phyloP scores from a whole-genome alignment of 2,797 vertebrate species.

The Miichthys miiuy region DNA sequence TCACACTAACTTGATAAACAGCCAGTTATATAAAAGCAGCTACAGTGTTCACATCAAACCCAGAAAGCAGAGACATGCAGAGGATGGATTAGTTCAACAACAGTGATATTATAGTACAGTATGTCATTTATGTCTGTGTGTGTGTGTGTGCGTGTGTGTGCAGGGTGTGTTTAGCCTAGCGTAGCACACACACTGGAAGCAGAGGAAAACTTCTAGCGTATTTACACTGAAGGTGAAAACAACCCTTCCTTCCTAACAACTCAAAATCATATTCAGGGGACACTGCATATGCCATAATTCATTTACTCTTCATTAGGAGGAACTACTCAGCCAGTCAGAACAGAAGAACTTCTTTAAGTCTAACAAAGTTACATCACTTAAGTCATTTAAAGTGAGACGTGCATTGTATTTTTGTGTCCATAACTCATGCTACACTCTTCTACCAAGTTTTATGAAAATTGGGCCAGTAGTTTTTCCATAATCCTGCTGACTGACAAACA shows the following conservation, averaged over 20 bases:
- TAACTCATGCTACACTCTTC: too few species aligned
- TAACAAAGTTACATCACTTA: neutral
- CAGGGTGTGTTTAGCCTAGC: neutral
- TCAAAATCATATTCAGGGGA: neutral
- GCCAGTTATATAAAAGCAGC: neutral
- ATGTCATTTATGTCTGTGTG: too few species aligned
- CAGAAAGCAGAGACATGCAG: neutral
- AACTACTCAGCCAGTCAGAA: neutral
- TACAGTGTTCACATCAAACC: neutral
- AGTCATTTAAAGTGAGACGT: neutral
- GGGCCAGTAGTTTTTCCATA: too few species aligned
- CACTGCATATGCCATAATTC: neutral
- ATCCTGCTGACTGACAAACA: too few species aligned
- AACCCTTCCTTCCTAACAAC: too few species aligned
- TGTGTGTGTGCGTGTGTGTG: too few species aligned
- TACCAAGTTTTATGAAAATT: too few species aligned
- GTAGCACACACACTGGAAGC: neutral
- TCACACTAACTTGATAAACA: constrained; percentile 9
- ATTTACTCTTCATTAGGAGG: neutral
- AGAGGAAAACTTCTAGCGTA: neutral
- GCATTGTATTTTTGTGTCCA: neutral
- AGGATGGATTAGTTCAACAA: neutral
- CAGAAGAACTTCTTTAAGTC: neutral
- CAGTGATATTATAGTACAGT: neutral
- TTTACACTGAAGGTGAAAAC: neutral